A percentile compares a stretch with the other conserved stretches of the same genome.
Evolutionary conservation across 2,113 vertebrate genomes (phyloP).

Genomic region (Pseudorhombus dupliciocellatus): DNA sequence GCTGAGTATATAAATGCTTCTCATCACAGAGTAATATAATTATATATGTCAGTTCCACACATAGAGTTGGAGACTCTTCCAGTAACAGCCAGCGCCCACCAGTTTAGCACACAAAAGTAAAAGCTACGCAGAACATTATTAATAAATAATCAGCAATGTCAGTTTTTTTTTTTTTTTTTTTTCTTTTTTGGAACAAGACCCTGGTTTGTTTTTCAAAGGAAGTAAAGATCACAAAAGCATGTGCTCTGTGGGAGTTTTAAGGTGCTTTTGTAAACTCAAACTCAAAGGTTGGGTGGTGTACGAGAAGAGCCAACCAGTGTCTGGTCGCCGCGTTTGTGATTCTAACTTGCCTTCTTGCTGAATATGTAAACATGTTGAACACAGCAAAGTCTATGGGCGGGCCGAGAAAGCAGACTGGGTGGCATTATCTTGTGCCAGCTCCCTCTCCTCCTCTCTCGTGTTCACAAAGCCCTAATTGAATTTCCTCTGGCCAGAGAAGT

Average conservation of each 20-base stretch:
- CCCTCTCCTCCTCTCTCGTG: constrained; percentile 42
- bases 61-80: constrained; percentile 77
- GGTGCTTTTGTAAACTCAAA: constrained; percentile 83
- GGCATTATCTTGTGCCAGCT: constrained; percentile 57
- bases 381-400: constrained; percentile 74
- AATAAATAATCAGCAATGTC: constrained; percentile 82
- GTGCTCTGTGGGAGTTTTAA: constrained; percentile 83
- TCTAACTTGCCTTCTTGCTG: constrained; percentile 79
- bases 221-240: constrained; percentile 81
- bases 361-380: constrained; percentile 85
- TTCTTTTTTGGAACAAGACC: constrained; percentile 79
- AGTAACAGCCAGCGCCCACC: constrained; percentile 80
- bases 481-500: constrained; percentile 59
- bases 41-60: constrained; percentile 82
- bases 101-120: constrained; percentile 76
- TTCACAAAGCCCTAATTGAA: constrained; percentile 50
- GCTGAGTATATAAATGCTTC: constrained; percentile 65
- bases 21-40: constrained; percentile 64
- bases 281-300: constrained; percentile 58
- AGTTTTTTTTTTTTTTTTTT: constrained; percentile 61
- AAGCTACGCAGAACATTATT: constrained; percentile 73
- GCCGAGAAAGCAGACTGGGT: constrained; percentile 69
- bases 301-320: constrained; percentile 65
- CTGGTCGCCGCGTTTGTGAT: constrained; percentile 76
- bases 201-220: constrained; percentile 78